Conservation (phyloP, 2,113 vertebrate genomes). For the Apaloderma vittatum region DNA sequence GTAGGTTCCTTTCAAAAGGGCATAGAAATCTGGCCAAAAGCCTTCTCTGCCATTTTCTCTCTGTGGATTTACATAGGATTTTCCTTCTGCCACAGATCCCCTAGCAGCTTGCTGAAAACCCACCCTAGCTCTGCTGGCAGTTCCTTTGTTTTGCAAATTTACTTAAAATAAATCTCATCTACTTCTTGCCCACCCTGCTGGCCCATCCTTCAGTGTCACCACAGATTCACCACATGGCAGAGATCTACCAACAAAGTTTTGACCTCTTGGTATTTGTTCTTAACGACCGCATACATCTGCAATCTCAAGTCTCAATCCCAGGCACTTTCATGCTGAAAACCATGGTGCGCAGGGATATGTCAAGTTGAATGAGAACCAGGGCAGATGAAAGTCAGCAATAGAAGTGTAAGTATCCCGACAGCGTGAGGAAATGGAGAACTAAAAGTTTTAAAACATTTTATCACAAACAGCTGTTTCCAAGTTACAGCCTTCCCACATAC, state of each 20-base stretch:
- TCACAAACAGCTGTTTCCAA: background rate
- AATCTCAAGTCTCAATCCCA: accelerated
- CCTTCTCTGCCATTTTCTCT: background rate
- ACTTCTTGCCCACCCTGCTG: background rate
- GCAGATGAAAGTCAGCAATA: accelerated
- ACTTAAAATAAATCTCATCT: background rate
- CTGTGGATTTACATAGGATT: background rate
- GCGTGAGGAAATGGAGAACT: background rate
- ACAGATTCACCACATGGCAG: accelerated
- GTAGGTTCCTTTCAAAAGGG: background rate
- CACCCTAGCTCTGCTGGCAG: background rate
- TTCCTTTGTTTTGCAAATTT: background rate
- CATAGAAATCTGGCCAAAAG: background rate
- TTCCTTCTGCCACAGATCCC: background rate
- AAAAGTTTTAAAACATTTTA: background rate
- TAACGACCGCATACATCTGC: background rate
- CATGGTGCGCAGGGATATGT: accelerated
- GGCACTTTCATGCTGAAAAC: background rate
- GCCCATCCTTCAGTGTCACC: background rate
- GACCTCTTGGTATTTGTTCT: background rate
- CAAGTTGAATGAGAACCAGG: background rate
- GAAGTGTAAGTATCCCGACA: background rate
- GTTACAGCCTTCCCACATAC: accelerated
- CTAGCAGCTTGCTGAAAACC: background rate
- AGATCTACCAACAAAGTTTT: background rate